Evolutionary conservation across 1,140 invertebrate genomes (phyloP).

Genomic region (Coboldia fuscipes): DNA sequence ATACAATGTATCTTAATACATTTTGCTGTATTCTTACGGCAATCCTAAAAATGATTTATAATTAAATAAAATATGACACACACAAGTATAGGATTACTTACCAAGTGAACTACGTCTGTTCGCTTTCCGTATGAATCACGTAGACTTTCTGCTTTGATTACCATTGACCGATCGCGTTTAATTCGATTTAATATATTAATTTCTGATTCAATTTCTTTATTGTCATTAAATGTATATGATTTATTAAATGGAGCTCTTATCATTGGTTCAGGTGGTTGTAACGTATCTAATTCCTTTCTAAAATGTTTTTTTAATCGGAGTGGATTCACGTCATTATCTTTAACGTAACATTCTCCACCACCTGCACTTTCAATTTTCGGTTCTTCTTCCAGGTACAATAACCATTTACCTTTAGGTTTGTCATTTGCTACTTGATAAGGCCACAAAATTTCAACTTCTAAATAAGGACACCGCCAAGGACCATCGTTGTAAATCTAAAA

Average conservation of each 20-base stretch:
- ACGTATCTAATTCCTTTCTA: too few relatives aligned
- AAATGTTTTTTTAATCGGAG: slow-evolving; percentile 23
- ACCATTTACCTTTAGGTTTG: slow-evolving; percentile 61
- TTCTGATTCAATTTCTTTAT: too few relatives aligned
- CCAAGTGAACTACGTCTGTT: slow-evolving; percentile 54
- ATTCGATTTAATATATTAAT: slow-evolving; percentile 10
- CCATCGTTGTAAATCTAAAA: slow-evolving; percentile 56
- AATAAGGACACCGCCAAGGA: slow-evolving; percentile 55
- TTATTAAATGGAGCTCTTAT: too few relatives aligned
- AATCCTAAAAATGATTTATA: slow-evolving; percentile 37
- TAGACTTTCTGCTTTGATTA: slow-evolving; percentile 46
- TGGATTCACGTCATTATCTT: slow-evolving; percentile 40
- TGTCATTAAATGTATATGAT: too few relatives aligned
- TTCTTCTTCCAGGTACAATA: slow-evolving; percentile 66
- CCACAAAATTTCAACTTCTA: slow-evolving; percentile 71
- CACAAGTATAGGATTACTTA: slow-evolving; percentile 17
- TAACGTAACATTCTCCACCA: slow-evolving; percentile 37
- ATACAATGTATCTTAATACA: slow-evolving; percentile 70
- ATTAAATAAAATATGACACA: slow-evolving; percentile 3
- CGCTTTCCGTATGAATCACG: slow-evolving; percentile 45
- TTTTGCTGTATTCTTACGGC: slow-evolving; percentile 52
- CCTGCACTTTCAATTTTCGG: slow-evolving; percentile 48
- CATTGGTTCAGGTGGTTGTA: too few relatives aligned
- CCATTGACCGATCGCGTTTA: slow-evolving; percentile 45
- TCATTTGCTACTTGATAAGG: slow-evolving; percentile 70